Evolutionary conservation across 2,113 vertebrate genomes (phyloP), one percentile per base, ranked within the genome.

Genomic region (Morone chrysops): DNA sequence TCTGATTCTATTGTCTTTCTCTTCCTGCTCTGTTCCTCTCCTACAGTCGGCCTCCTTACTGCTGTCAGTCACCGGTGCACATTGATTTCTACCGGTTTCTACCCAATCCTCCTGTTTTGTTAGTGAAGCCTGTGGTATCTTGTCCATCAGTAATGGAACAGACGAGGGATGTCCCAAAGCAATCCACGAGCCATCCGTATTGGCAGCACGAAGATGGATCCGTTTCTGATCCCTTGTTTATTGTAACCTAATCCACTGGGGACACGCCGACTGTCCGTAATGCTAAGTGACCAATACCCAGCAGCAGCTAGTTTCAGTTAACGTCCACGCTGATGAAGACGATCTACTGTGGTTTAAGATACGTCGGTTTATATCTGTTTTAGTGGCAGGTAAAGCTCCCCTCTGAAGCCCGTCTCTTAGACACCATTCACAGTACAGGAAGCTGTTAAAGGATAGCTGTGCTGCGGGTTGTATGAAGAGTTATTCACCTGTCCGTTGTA

Each of bases 181-280:
- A 81, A 86, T 78, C 61, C 70, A 22, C 36, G 3, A 4, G 78
- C 5, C 12, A 75, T 81, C 48, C 48, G 66, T 71, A 71, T 84
- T 59, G 18, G 22, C 65, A 68, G 70, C 47, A 51, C 47, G 60
- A 59, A 68, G 70, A 71, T 9, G 8, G 78, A 87, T 87, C 75
- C 18, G 54, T 82, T 84, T 73, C 75, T 89, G 75, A 89, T 84
- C 75, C 70, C 76, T 68, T 80, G 57, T 70, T 84, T 87, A 82
- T 85, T 80, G 75, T 41, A 38, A 70, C n/a, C 43, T 84, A 66
- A 87, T 85, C 85, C 82, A 70, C 50, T 66, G 74, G n/a, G 84
- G 51, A 41, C 14, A 4, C 36, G 22, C 25, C 3, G 5, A 43
- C 86, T 69, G 38, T 31, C 31, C 31, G 31, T 36, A 38, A 77